phyloP scores from a whole-genome alignment of 2,888 invertebrate species.

The Drosophila peninsularis region DNA sequence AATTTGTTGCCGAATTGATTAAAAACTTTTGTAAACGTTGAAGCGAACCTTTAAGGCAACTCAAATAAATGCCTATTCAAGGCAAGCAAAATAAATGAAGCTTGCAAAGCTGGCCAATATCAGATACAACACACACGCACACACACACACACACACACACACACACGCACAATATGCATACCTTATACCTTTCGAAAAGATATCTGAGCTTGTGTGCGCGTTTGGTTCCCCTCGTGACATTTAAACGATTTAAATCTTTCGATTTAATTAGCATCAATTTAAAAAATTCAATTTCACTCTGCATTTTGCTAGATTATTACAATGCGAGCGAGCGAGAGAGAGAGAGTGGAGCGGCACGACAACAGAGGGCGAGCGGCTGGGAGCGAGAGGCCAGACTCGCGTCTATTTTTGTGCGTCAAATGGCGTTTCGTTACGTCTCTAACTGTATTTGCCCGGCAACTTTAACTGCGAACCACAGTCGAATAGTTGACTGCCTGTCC shows the following conservation, averaged over 20 bases:
- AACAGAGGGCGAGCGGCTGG: background rate
- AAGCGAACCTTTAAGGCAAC: background rate
- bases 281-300: constrained; percentile 73
- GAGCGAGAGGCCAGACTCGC: background rate
- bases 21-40: background rate
- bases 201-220: background rate
- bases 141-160: background rate
- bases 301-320: constrained; percentile 62
- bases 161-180: background rate
- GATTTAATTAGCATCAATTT: constrained; percentile 75
- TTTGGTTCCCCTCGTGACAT: constrained; percentile 21
- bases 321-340: constrained; percentile 30
- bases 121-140: background rate
- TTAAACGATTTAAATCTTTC: constrained; percentile 69
- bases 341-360: no score
- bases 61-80: background rate
- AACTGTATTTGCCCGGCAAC: constrained; percentile 19
- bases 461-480: constrained; percentile 42
- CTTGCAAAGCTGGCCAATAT: constrained; percentile 1
- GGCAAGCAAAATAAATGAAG: background rate
- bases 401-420: constrained; percentile 32
- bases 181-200: background rate
- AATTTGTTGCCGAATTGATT: background rate
- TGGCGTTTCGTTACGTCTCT: constrained; percentile 27
- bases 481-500: constrained; percentile 30